Conservation (phyloP, 2,113 vertebrate genomes). For the Chionis minor region DNA sequence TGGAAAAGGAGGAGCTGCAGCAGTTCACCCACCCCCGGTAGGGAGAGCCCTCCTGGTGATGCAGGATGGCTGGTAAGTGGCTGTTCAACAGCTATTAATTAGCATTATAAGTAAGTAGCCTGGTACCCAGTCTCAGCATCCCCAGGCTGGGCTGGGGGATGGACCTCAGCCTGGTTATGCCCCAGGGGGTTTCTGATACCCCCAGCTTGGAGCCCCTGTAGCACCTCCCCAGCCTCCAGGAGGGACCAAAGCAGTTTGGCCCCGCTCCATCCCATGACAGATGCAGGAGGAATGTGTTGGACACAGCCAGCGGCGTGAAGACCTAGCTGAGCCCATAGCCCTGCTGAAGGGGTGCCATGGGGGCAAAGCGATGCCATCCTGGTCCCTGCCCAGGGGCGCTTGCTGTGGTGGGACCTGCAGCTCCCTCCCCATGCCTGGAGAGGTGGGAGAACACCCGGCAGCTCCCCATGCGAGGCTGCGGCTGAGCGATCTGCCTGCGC, state of each 20-base stretch:
- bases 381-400: background rate
- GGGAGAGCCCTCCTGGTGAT: background rate
- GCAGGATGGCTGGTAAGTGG: background rate
- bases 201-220: background rate
- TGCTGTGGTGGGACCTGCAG: fast-evolving
- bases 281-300: fast-evolving
- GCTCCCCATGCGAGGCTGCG: fast-evolving
- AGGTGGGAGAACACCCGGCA: fast-evolving
- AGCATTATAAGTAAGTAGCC: background rate
- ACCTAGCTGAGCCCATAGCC: background rate
- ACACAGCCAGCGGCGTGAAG: fast-evolving
- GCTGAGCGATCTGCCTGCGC: background rate
- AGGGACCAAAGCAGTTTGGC: fast-evolving
- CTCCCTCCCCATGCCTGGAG: background rate
- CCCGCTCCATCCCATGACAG: fast-evolving
- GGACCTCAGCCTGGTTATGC: background rate
- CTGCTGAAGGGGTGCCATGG: fast-evolving
- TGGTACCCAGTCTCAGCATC: background rate
- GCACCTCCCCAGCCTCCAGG: background rate
- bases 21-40: background rate
- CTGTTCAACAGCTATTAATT: background rate
- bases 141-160: background rate
- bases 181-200: background rate
- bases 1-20: background rate
- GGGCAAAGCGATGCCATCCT: background rate